These are phyloP conservation scores for Parnassius orleans DNA, from an alignment of 2,888 invertebrate species.

Conservation along the genomic window DNA sequence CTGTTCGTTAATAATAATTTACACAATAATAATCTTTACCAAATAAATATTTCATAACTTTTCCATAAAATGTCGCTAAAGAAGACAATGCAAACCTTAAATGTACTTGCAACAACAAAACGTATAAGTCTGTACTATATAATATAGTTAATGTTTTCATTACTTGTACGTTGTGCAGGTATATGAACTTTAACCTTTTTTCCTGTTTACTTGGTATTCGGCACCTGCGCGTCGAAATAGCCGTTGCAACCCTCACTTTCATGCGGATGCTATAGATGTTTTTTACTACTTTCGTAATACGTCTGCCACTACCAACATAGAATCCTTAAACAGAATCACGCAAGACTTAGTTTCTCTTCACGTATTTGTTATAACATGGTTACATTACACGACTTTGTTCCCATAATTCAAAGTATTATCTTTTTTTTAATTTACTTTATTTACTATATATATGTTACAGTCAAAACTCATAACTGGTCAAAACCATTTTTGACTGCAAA, in stretches of 20 bases:
- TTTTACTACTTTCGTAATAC: constrained; percentile 18
- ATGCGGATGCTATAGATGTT: constrained; percentile 19
- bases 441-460: too few relatives aligned
- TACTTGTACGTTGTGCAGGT: constrained; percentile 3
- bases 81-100: neutral
- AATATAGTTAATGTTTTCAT: constrained; percentile 2
- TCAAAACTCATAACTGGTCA: too few relatives aligned
- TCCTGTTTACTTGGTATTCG: constrained; percentile 24
- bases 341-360: neutral
- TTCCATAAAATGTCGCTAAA: too few relatives aligned
- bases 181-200: constrained; percentile 26
- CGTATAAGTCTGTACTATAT: neutral
- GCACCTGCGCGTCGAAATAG: constrained; percentile 18
- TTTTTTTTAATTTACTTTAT: too few relatives aligned
- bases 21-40: too few relatives aligned
- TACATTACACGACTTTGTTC: too few relatives aligned
- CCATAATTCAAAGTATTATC: too few relatives aligned
- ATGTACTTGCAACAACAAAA: neutral
- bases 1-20: too few relatives aligned
- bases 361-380: too few relatives aligned
- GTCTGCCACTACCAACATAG: constrained; percentile 25
- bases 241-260: constrained; percentile 24
- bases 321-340: constrained; percentile 24
- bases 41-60: too few relatives aligned
- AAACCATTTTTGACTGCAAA: too few relatives aligned